phyloP scores from a whole-genome alignment of 1,140 invertebrate species.

The Gryon sp. region DNA sequence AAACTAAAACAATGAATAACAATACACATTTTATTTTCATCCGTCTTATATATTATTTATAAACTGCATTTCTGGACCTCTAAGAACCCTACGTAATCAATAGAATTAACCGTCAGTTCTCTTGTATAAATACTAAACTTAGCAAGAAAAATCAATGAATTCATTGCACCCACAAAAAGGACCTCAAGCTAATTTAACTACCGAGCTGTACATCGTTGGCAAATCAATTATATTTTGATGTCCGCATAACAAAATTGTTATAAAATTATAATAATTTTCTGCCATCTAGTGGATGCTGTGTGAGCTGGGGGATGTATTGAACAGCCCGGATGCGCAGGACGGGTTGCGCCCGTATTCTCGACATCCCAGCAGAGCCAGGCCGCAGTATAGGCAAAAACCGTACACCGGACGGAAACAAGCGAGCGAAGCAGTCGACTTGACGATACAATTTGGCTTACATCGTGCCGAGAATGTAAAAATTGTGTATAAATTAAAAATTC shows the following conservation, averaged over 20 bases:
- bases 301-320: slow-evolving; percentile 77
- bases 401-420: slow-evolving; percentile 67
- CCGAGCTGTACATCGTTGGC: neutral
- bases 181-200: neutral
- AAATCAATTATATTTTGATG: slow-evolving; percentile 38
- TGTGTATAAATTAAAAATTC: slow-evolving; percentile 1
- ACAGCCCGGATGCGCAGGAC: slow-evolving; percentile 78
- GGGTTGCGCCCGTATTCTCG: slow-evolving; percentile 77
- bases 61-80: slow-evolving; percentile 22
- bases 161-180: neutral
- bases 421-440: slow-evolving; percentile 22
- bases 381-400: slow-evolving; percentile 78
- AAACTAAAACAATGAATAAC: slow-evolving; percentile 34
- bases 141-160: slow-evolving; percentile 14
- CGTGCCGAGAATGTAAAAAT: slow-evolving; percentile 17
- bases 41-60: slow-evolving; percentile 42
- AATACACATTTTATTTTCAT: slow-evolving; percentile 1
- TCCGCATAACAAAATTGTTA: slow-evolving; percentile 28
- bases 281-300: slow-evolving; percentile 78
- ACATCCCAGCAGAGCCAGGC: slow-evolving; percentile 75
- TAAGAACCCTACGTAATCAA: slow-evolving; percentile 45
- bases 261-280: slow-evolving; percentile 61
- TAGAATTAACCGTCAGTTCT: slow-evolving; percentile 28
- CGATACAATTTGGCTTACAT: slow-evolving; percentile 11
- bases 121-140: neutral